Evolutionary conservation across 2,797 vertebrate genomes (phyloP), one percentile per base, ranked within the genome.

Genomic region (Syngnathus acus): DNA sequence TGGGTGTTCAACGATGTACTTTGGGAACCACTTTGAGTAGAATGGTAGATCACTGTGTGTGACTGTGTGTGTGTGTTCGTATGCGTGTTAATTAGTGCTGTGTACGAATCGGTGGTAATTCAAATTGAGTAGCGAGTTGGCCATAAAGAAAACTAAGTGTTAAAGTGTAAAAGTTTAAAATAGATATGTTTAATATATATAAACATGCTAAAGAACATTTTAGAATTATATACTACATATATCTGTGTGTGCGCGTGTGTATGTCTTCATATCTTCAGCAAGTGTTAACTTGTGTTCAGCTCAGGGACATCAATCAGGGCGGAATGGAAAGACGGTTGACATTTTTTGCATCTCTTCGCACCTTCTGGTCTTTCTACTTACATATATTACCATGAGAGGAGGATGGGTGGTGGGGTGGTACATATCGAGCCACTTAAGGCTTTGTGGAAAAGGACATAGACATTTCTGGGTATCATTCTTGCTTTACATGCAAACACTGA

Each of bases 311-410:
- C 9, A 47, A 75, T 60, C 9, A 71, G 63, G 48, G 73, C 71
- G 76, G 74, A 78, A 77, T 79, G 79, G 83, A 86, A 74, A 79
- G 72, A 62, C 43, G 62, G 51, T 23, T 48, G 84, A 86, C 68
- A 84, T 81, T 89, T 84, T 89, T 88, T 84, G 80, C 87, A 84
- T 85, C 81, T 85, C 80, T 86, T 88, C 23, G 37, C 80, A 81
- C 82, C 83, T 82, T 73, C 72, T 85, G 86, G 65, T 81, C 61
- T 72, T 62, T 80, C 69, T 72, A 26, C 65, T 76, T 71, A 66
- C 69, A 38, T 68, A 66, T 70, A 38, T 68, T 80, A 74, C 83
- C 73, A n/a, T 71, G 32, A 79, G 37, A 79, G 83, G 82, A 84
- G 66, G 68, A 47, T 37, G 23, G 61, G 67, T n/a, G 70, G 50